Evolutionary conservation across 2,113 vertebrate genomes (phyloP).

Genomic region (Poicephalus meyeri): DNA sequence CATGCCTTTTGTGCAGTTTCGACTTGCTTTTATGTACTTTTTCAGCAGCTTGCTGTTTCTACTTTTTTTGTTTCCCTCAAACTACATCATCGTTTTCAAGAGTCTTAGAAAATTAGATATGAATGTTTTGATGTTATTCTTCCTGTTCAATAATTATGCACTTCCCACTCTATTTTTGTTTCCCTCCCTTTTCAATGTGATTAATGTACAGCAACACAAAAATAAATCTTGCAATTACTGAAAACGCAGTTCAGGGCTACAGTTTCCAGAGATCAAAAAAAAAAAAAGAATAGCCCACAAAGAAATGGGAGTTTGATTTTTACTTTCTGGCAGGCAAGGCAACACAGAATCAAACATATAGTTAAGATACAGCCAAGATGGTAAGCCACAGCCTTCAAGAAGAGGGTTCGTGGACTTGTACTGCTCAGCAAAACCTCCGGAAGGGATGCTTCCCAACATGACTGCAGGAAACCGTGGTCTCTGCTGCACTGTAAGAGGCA

Average conservation of each 20-base stretch:
- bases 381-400: constrained; percentile 2
- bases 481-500: not conserved
- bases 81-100: not conserved
- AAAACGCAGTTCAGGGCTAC: not conserved
- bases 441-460: not conserved
- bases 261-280: constrained; percentile 1
- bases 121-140: not conserved
- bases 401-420: rapidly evolving
- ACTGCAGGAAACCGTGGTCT: not conserved
- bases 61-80: not conserved
- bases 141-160: not conserved
- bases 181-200: not conserved
- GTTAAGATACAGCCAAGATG: not conserved
- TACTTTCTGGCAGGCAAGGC: not conserved
- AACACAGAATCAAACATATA: not conserved
- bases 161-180: not conserved
- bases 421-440: not conserved
- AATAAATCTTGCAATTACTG: constrained; percentile 29
- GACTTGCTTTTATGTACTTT: not conserved
- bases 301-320: not conserved
- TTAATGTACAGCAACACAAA: not conserved
- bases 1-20: not conserved
- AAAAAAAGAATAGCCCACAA: not conserved
- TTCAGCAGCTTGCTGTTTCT: not conserved
- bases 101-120: not conserved